Conservation (phyloP, 2,797 vertebrate genomes). For the Ptychobarbus kaznakovi region DNA sequence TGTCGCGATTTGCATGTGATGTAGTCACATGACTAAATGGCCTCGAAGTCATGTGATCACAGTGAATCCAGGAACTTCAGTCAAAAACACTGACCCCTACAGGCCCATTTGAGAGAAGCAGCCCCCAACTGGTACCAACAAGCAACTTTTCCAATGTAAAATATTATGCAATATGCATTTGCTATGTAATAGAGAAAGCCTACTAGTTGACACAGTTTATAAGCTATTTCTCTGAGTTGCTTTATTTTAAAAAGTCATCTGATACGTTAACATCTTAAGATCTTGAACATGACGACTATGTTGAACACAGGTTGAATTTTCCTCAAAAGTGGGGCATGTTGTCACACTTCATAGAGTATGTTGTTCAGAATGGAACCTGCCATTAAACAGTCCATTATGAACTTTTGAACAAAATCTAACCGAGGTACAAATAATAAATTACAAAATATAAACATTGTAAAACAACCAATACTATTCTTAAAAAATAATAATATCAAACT, state of each 20-base stretch:
- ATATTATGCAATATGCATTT: not conserved
- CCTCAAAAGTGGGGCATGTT: not conserved
- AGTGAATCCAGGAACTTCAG: not conserved
- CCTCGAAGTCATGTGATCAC: constrained; percentile 34
- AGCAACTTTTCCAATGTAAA: not conserved
- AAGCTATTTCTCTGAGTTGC: not conserved
- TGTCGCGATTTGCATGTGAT: not conserved
- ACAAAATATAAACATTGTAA: not conserved
- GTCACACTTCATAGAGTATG: not conserved
- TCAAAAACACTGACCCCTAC: not conserved
- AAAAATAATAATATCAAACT: not conserved
- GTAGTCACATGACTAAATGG: constrained; percentile 35
- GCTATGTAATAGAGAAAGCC: not conserved
- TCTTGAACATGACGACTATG: not conserved
- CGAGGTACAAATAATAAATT: not conserved
- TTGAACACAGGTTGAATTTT: not conserved
- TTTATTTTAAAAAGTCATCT: not conserved
- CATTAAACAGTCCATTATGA: not conserved
- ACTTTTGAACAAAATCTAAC: not conserved
- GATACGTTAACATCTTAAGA: not conserved
- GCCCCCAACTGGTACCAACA: no score
- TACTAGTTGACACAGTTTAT: not conserved
- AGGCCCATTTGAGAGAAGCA: not conserved
- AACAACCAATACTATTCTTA: not conserved
- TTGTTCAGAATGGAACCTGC: not conserved